Evolutionary conservation across 2,797 vertebrate species (phyloP), one percentile per base, ranked within the genome.

Genomic region (Nothura maculosa): DNA sequence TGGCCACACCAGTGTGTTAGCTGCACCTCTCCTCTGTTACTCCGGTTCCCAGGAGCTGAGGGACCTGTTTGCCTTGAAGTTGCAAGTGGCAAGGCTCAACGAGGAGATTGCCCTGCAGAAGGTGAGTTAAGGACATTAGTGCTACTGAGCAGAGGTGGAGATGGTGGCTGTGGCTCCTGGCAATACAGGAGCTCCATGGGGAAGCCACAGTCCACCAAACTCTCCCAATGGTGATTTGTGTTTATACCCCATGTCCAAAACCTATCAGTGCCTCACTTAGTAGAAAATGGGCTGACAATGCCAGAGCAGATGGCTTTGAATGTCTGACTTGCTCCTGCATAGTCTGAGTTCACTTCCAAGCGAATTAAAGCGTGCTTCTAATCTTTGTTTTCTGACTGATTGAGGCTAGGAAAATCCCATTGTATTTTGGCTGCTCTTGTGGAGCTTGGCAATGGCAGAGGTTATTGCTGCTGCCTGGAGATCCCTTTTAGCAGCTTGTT

Each of bases 91-190:
- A 24, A 75, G 96, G 94, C 87, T 98, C 75, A 75, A 93, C 21
- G 97, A 98, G 83, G 96, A 97, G 92, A 81, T 98, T 36, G 89
- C 97, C 83, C 94, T 98, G 34, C 95, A 98, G 34, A 97, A 97
- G 97, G 98, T 98, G 87, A 85, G 86, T 57, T 21, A 14, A n/a
- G 32, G 58, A 38, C 2, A 27, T 43, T 32, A 14, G 48, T 63
- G 50, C 24, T 85, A 24, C 15, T 7, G 1, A 15, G 36, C 6
- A 67, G 63, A 54, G 72, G 5, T 25, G 38, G 47, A 18, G 58
- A 25, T 55, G 72, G 27, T 30, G 69, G 0, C 1, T 52, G 25
- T 32, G 38, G 22, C 30, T 25, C 40, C 43, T 60, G 64, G 32
- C 4, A 1, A 5, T 42, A 5, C 0, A 0, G 43, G 22, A 15